phyloP scores from a whole-genome alignment of 2,113 vertebrate genomes.

The Tympanuchus pallidicinctus region DNA sequence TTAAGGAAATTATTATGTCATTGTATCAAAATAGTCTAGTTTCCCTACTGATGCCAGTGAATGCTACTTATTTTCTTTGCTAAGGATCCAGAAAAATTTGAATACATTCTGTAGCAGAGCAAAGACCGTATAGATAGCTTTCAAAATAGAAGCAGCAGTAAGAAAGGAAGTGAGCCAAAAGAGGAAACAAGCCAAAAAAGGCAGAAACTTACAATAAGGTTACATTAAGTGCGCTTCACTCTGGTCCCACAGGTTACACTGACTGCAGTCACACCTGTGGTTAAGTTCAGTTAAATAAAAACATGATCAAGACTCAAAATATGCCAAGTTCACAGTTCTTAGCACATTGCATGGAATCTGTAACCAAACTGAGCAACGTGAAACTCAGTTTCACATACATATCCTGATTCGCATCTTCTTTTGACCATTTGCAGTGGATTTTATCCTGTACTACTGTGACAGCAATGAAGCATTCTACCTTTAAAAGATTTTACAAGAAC shows the following conservation, averaged over 20 bases:
- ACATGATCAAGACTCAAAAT: not conserved
- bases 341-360: not conserved
- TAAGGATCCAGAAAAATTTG: not conserved
- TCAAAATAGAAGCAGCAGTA: not conserved
- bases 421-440: not conserved
- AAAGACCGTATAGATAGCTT: not conserved
- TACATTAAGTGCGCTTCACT: not conserved
- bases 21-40: not conserved
- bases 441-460: not conserved
- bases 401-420: not conserved
- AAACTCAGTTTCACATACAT: not conserved
- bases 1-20: not conserved
- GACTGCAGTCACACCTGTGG: not conserved
- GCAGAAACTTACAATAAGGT: not conserved
- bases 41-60: fast-evolving
- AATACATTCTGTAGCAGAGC: not conserved
- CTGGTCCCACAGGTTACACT: not conserved
- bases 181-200: not conserved
- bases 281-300: constrained; percentile 33
- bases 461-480: not conserved
- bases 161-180: constrained; percentile 1
- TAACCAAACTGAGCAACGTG: not conserved
- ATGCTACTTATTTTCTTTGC: not conserved
- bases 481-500: not conserved
- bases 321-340: not conserved